Evolutionary conservation across 1,140 invertebrate genomes (phyloP).

Genomic region (Macrobrachium rosenbergii): DNA sequence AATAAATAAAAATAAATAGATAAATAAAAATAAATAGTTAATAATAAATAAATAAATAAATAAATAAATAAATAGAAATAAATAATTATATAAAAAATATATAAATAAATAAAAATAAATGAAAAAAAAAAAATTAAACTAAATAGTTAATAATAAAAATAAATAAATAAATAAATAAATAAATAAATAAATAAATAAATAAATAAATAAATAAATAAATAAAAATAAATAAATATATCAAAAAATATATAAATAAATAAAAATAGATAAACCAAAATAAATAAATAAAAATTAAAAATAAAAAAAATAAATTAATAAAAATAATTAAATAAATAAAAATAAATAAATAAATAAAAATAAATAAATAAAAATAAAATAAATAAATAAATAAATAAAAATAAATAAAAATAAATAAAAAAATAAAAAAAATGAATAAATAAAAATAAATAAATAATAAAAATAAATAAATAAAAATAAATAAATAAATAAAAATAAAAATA

Average conservation of each 20-base stretch:
- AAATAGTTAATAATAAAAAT: neutral
- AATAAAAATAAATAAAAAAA: too few relatives aligned
- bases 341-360: neutral
- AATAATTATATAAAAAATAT: constrained; percentile 15
- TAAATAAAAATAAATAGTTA: neutral
- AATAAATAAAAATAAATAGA: neutral
- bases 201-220: neutral
- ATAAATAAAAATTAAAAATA: neutral
- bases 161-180: neutral
- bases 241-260: too few relatives aligned
- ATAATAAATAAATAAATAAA: constrained; percentile 12
- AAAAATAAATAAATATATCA: too few relatives aligned
- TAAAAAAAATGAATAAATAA: too few relatives aligned
- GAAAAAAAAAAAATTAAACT: neutral
- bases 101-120: constrained; percentile 23
- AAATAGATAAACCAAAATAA: too few relatives aligned
- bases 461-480: too few relatives aligned
- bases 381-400: too few relatives aligned
- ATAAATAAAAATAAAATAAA: neutral
- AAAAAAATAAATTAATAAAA: constrained; percentile 10
- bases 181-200: neutral
- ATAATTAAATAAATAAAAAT: neutral
- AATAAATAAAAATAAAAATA: too few relatives aligned
- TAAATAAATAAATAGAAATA: constrained; percentile 19
- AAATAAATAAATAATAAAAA: too few relatives aligned